A percentile compares a stretch with the other conserved stretches of the same genome.
phyloP scores from a whole-genome alignment of 2,888 invertebrate genomes.

The Cynaeus angustus region DNA sequence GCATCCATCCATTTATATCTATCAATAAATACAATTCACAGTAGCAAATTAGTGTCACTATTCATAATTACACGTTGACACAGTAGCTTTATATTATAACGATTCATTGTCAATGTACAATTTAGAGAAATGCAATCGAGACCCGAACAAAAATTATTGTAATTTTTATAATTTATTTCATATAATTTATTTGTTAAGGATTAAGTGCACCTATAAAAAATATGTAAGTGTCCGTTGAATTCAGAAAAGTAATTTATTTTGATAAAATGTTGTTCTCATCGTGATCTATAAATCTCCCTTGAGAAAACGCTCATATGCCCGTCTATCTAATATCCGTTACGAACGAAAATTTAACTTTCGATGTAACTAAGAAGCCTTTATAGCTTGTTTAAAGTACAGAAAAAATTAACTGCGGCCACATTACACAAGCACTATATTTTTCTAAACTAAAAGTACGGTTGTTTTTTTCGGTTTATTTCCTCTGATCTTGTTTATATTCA shows the following conservation, averaged over 20 bases:
- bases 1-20: no score
- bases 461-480: conserved; percentile 1
- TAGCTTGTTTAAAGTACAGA: conserved; percentile 42
- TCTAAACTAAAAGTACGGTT: background rate
- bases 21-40: background rate
- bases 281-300: conserved; percentile 58
- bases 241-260: conserved; percentile 58
- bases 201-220: conserved; percentile 45
- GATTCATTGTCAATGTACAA: background rate
- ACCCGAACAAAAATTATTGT: background rate
- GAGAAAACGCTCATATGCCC: conserved; percentile 57
- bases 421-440: background rate
- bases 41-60: background rate
- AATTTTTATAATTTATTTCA: background rate
- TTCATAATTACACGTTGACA: background rate
- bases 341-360: conserved; percentile 56
- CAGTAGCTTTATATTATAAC: background rate
- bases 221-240: conserved; percentile 51
- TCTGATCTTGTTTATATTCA: conserved; percentile 31
- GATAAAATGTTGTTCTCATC: conserved; percentile 58
- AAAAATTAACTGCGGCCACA: conserved; percentile 30
- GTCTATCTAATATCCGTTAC: conserved; percentile 54
- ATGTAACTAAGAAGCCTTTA: conserved; percentile 48
- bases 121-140: background rate
- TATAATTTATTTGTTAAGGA: conserved; percentile 40